Evolutionary conservation across 2,888 invertebrate genomes (phyloP).

Genomic region (Emmelina monodactyla): DNA sequence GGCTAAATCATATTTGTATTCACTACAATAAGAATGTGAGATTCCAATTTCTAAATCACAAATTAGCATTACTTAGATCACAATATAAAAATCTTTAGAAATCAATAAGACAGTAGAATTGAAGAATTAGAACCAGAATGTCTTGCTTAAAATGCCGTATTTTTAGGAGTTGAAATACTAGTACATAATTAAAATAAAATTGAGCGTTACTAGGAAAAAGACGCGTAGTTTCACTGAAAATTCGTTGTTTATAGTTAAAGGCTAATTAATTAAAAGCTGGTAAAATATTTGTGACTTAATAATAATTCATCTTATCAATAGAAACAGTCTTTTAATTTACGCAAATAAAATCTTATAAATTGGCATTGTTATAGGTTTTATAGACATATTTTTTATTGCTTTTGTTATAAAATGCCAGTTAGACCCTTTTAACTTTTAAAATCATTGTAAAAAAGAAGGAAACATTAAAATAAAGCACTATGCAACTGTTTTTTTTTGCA

Average conservation of each 20-base stretch:
- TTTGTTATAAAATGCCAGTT: too few relatives aligned
- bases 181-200: constrained; percentile 17
- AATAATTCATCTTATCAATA: constrained; percentile 58
- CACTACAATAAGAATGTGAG: constrained; percentile 17
- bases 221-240: constrained; percentile 34
- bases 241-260: constrained; percentile 54
- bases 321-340: constrained; percentile 52
- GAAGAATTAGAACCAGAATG: too few relatives aligned
- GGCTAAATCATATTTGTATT: not conserved
- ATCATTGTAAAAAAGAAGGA: too few relatives aligned
- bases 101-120: too few relatives aligned
- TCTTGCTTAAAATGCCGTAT: too few relatives aligned
- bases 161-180: too few relatives aligned
- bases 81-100: constrained; percentile 3
- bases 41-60: constrained; percentile 19
- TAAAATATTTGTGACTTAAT: constrained; percentile 61
- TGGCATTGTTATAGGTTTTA: too few relatives aligned
- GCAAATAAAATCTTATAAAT: not conserved
- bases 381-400: too few relatives aligned
- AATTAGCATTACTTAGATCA: constrained; percentile 1
- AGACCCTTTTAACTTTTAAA: too few relatives aligned
- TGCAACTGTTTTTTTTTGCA: too few relatives aligned
- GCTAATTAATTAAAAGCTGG: constrained; percentile 40
- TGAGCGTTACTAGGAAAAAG: constrained; percentile 22
- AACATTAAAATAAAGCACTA: too few relatives aligned